Conservation (phyloP, 1,140 invertebrate species). For the Leptinotarsa lineolata region DNA sequence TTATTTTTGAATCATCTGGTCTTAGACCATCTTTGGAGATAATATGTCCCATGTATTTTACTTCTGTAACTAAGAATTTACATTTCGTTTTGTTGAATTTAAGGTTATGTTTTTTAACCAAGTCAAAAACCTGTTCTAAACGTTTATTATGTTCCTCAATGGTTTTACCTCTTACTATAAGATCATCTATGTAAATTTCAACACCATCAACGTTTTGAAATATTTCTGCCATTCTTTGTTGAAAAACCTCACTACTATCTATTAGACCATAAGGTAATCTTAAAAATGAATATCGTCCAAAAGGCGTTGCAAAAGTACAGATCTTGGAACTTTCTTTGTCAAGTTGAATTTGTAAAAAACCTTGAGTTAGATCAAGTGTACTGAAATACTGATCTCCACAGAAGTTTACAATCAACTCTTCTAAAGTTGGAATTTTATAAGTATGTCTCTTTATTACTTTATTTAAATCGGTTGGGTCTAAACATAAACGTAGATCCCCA, state of each 20-base stretch:
- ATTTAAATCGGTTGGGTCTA: too few species aligned
- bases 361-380: background rate
- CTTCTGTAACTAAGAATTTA: constrained; percentile 34
- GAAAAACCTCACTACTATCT: background rate
- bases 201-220: constrained; percentile 34
- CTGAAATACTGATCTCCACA: background rate
- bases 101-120: constrained; percentile 32
- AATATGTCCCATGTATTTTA: constrained; percentile 16
- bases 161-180: constrained; percentile 28
- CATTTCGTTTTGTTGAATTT: constrained; percentile 48
- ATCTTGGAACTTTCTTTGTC: background rate
- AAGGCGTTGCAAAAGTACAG: background rate
- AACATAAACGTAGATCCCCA: too few species aligned
- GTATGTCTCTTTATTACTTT: too few species aligned
- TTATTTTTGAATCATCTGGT: constrained; percentile 8
- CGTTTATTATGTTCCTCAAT: constrained; percentile 24
- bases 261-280: background rate
- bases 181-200: constrained; percentile 37
- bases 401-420: background rate
- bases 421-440: background rate
- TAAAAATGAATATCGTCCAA: background rate
- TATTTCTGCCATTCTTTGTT: constrained; percentile 42
- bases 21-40: background rate
- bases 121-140: constrained; percentile 34
- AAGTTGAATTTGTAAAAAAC: background rate